Percentiles rank a stretch among this genome's conserved stretches.
These are phyloP conservation scores for Hetaerina titia DNA, from an alignment of 2,888 invertebrate species.

Conservation along the genomic window DNA sequence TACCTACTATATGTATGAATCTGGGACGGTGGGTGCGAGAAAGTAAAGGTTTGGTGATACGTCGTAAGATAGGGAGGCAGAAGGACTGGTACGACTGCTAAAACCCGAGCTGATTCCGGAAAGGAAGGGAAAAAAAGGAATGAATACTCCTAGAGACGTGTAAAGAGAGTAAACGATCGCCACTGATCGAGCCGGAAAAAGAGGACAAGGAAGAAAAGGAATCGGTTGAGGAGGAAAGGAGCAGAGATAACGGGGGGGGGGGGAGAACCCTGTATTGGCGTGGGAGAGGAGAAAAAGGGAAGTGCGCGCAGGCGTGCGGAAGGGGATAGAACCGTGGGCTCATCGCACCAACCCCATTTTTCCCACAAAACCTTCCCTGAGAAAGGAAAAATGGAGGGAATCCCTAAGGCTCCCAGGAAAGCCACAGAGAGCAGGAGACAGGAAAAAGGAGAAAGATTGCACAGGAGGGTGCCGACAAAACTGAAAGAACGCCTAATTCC, in stretches of 20 bases:
- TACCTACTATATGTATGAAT: too few relatives aligned
- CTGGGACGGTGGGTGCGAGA: too few relatives aligned
- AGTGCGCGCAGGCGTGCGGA: constrained; percentile 51
- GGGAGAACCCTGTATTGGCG: neutral
- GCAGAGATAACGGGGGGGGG: neutral
- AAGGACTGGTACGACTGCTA: too few relatives aligned
- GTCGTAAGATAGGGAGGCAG: too few relatives aligned
- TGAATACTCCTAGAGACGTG: neutral
- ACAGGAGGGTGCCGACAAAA: neutral
- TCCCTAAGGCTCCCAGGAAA: neutral
- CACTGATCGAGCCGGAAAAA: neutral
- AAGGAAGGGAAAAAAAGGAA: neutral
- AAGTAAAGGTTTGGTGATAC: too few relatives aligned
- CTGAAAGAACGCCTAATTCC: neutral
- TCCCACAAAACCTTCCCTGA: constrained; percentile 30
- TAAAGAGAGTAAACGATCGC: neutral
- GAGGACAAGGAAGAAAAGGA: neutral
- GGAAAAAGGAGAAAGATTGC: neutral
- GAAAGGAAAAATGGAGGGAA: neutral
- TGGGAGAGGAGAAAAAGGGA: neutral
- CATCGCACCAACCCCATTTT: constrained; percentile 22
- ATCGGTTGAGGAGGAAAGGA: neutral
- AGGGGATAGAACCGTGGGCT: neutral
- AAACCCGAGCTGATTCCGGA: too few relatives aligned
- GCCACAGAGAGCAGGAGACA: neutral